Base-by-base conservation (phyloP, 2,888 invertebrate species). In the Merodon equestris region DNA sequence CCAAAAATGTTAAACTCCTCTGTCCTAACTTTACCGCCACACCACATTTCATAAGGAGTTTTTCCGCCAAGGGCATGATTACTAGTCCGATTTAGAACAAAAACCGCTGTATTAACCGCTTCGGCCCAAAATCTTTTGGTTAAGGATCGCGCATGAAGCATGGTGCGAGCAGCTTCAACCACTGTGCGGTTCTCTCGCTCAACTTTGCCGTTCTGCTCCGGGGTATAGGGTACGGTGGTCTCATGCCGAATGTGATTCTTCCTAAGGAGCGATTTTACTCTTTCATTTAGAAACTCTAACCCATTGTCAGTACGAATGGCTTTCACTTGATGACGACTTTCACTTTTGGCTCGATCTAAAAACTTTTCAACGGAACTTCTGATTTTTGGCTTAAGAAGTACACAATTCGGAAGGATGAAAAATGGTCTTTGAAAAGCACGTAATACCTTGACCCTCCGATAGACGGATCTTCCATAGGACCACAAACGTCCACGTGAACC, bases 51-150 rank as follows among this genome's bases (percentile, higher is more conserved):
- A n/a, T 40, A 40, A n/a, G n/a, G n/a, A n/a, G n/a, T n/a, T n/a
- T n/a, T n/a, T n/a, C 40, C 3, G 3, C 9, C n/a, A 10, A 9
- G 40, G 3, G 9, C 10, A n/a, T n/a, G 40, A 40, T 40, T 3
- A n/a, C 40, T n/a, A 40, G 40, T 40, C 2, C 40, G 40, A 54
- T 86, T 85, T 56, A 82, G 72, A 13, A 84, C 44, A 54, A 82
- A 82, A 9, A 56, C 73, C 10, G 84, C 84, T 7, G 83, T 63
- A n/a, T 84, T 83, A 0, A 86, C 84, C 0, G 87, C 87, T 82
- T 88, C 87, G 10, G 86, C 86, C 87, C 87, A 88, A 9, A 86
- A 77, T 15, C 79, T 77, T 34, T 79, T 77, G 3, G 54, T 15
- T 3, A 85, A 27, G 0, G 82, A 83, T 60, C 45, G 64, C 9